phyloP scores from a whole-genome alignment of 2,797 vertebrate genomes.

The Scleropages formosus region DNA sequence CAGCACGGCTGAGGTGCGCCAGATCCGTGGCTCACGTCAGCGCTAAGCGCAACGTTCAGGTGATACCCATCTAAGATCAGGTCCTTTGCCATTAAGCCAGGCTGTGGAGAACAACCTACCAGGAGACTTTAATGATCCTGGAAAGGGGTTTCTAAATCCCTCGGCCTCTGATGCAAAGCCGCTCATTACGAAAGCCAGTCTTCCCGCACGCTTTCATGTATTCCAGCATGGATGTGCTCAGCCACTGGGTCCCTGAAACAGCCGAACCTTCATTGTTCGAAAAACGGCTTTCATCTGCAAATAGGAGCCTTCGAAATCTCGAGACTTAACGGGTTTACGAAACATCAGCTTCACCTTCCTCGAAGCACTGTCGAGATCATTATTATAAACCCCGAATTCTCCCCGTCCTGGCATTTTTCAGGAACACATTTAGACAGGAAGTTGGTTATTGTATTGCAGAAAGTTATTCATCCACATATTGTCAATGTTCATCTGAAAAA shows the following conservation, averaged over 20 bases:
- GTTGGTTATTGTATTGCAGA: neutral
- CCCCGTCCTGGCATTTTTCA: slow-evolving; percentile 3
- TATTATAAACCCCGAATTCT: slow-evolving; percentile 4
- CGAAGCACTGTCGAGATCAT: neutral
- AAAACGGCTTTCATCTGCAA: slow-evolving; percentile 10
- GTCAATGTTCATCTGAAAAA: neutral
- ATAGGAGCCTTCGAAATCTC: neutral
- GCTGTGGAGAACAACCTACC: neutral
- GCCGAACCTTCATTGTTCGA: neutral
- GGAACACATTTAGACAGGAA: neutral
- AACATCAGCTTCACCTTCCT: slow-evolving; percentile 17
- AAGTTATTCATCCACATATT: neutral
- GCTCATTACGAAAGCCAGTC: neutral
- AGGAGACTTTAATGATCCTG: slow-evolving; percentile 24
- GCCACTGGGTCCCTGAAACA: neutral
- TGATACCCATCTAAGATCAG: slow-evolving; percentile 22
- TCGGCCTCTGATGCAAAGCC: neutral
- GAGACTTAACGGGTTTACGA: slow-evolving; percentile 5
- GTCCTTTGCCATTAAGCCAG: slow-evolving; percentile 14
- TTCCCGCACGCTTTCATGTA: neutral
- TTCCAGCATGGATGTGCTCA: neutral
- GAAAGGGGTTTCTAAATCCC: slow-evolving; percentile 15
- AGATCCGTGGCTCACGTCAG: neutral
- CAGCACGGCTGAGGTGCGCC: neutral
- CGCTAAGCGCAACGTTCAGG: neutral